Percentiles rank a stretch among this genome's conserved stretches.
Conservation (phyloP, 1,140 invertebrate species). For the Anagrus nilaparvatae region DNA sequence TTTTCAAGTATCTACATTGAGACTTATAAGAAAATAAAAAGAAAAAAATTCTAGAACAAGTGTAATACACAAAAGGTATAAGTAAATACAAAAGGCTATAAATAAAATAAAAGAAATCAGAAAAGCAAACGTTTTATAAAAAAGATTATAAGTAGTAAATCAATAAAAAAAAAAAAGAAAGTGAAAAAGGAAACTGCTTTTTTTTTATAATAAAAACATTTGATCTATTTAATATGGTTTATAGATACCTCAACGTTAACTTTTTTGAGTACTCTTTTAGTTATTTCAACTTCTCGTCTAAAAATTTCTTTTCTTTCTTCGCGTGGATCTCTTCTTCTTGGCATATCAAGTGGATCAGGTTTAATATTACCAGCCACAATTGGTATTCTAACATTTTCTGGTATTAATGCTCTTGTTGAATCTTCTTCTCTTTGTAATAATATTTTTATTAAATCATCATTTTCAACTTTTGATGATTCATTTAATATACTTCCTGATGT, state of each 20-base stretch:
- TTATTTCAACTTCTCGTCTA: conserved; percentile 41
- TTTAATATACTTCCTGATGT: conserved; percentile 32
- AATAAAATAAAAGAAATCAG: too few species aligned
- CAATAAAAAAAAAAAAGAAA: too few species aligned
- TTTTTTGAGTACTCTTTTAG: conserved; percentile 38
- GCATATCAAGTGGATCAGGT: conserved; percentile 37
- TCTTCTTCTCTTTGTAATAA: conserved; percentile 45
- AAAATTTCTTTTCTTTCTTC: conserved; percentile 42
- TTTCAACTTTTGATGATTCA: conserved; percentile 41
- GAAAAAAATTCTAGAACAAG: too few species aligned
- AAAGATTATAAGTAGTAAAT: too few species aligned
- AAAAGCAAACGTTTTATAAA: too few species aligned
- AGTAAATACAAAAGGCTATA: too few species aligned
- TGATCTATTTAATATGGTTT: conserved; percentile 2
- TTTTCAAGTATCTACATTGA: too few species aligned
- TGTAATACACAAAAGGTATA: too few species aligned
- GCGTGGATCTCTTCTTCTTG: conserved; percentile 31
- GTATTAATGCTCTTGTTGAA: conserved; percentile 39
- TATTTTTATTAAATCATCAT: conserved; percentile 53
- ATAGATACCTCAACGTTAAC: conserved; percentile 37
- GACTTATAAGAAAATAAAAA: too few species aligned
- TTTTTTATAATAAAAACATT: conserved; percentile 30
- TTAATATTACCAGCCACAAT: conserved; percentile 37
- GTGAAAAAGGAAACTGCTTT: too few species aligned
- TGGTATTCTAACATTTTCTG: conserved; percentile 36